Evolutionary conservation across 2,113 vertebrate species (phyloP).

Genomic region (Benitochromis conjunctus): DNA sequence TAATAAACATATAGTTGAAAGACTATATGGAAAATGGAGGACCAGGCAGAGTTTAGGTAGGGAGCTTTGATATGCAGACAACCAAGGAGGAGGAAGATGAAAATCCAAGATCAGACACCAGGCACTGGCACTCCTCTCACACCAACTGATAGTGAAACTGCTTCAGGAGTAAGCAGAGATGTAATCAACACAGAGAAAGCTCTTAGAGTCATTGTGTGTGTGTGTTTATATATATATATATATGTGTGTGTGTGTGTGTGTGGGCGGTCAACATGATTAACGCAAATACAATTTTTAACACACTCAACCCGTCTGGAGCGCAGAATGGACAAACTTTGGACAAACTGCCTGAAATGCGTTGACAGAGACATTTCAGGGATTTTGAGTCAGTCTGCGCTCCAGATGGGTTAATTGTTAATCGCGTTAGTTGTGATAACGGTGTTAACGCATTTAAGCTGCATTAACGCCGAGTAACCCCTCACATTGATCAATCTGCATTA

Average conservation of each 20-base stretch:
- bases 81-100: background rate
- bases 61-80: background rate
- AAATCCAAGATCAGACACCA: slow-evolving; percentile 16
- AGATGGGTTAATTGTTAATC: too few relatives aligned
- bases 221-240: background rate
- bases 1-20: background rate
- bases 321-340: too few relatives aligned
- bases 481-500: too few relatives aligned
- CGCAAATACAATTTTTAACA: too few relatives aligned
- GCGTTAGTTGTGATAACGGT: too few relatives aligned
- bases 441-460: too few relatives aligned
- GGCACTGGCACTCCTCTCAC: background rate
- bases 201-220: background rate
- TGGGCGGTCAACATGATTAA: too few relatives aligned
- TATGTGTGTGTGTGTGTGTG: background rate
- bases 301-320: too few relatives aligned
- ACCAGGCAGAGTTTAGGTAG: background rate
- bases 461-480: too few relatives aligned
- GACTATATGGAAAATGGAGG: background rate
- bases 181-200: background rate
- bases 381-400: too few relatives aligned
- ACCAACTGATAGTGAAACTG: background rate
- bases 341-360: too few relatives aligned
- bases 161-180: background rate
- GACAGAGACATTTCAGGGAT: too few relatives aligned